Evolutionary conservation across 2,113 vertebrate genomes (phyloP), one percentile per base, ranked within the genome.

Genomic region (Actenoides hombroni): DNA sequence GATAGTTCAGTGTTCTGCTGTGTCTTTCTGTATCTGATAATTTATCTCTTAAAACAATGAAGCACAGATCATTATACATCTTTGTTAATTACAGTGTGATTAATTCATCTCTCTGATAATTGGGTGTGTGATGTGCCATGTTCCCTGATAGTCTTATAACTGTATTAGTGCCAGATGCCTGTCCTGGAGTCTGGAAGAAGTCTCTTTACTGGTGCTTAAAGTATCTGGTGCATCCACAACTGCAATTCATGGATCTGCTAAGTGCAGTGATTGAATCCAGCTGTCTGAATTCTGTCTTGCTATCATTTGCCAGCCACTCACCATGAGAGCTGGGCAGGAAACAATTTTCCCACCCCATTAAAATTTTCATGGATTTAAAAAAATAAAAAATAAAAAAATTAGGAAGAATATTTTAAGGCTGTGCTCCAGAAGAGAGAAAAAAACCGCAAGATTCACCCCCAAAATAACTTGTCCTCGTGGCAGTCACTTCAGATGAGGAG

Each of bases 271-370:
- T 92, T 86, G 49, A 96, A 88, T 88, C 85, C 87, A 96, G 93
- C 85, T 96, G 93, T 70, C 88, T 63, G 19, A 18, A 23, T 86
- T 83, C 23, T 70, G 33, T 78, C 48, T 64, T 92, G 19, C 53
- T 95, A 23, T 88, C 80, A 56, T 82, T 95, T 94, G 90, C 90
- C 83, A 96, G 74, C 48, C 60, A 65, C 81, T 97, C 94, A 76
- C 89, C 24, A 61, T 76, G 81, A 92, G 11, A 86, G 13, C 40
- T 60, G 53, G 49, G 70, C 61, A 95, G 84, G 84, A 95, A 95
- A 79, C 61, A 76, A 76, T 95, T 90, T 95, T 88, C 88, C 79
- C 71, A 90, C 86, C 59, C 76, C 46, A 80, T 77, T 94, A 74
- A 83, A 92, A 68, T 71, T 65, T 63, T 69, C n/a, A 54, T 46